phyloP scores from a whole-genome alignment of 1,140 invertebrate genomes.

The Diorhabda elongata region DNA sequence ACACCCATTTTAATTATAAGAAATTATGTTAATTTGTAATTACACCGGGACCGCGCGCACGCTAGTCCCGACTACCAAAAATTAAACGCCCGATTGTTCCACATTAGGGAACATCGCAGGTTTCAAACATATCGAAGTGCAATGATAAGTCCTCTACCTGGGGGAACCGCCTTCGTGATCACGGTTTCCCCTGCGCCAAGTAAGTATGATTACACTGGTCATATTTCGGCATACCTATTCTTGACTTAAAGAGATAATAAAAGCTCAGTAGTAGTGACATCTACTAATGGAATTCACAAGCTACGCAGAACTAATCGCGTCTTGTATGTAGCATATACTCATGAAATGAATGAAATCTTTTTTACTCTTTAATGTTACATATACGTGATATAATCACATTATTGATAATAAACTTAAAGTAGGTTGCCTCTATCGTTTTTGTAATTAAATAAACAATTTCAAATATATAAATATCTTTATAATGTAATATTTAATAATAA shows the following conservation, averaged over 20 bases:
- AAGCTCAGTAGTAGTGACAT: neutral
- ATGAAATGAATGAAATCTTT: too few species aligned
- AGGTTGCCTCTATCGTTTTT: too few species aligned
- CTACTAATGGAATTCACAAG: neutral
- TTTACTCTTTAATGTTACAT: too few species aligned
- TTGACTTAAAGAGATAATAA: neutral
- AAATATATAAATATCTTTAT: too few species aligned
- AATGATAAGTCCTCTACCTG: slow-evolving; percentile 16
- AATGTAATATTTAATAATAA: too few species aligned
- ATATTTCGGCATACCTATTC: neutral
- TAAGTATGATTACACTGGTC: slow-evolving; percentile 2
- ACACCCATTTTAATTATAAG: neutral
- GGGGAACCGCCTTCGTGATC: slow-evolving; percentile 18
- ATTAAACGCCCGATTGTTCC: slow-evolving; percentile 16
- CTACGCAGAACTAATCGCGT: too few species aligned
- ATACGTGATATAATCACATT: too few species aligned
- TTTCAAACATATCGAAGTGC: slow-evolving; percentile 9
- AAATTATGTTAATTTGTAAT: neutral
- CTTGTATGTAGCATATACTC: too few species aligned
- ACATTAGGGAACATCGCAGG: slow-evolving; percentile 19
- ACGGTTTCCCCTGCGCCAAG: slow-evolving; percentile 16
- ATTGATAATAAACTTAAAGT: too few species aligned
- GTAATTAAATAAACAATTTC: too few species aligned
- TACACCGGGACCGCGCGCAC: slow-evolving; percentile 16
- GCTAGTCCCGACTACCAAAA: slow-evolving; percentile 18